Conservation (phyloP, 2,888 invertebrate genomes). For the Drosophila mulleri region DNA sequence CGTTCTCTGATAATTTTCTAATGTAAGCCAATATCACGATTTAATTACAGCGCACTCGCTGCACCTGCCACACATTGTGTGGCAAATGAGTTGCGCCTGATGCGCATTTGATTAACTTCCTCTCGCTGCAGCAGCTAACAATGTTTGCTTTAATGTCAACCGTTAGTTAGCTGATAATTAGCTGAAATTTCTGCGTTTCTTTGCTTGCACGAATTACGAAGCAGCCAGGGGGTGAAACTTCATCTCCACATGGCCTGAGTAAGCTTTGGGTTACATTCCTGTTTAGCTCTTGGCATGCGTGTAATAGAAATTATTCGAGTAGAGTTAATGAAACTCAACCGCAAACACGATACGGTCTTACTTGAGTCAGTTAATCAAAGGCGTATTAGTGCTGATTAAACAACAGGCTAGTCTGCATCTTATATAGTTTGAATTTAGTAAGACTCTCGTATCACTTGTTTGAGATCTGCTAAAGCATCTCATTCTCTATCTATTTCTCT, state of each 20-base stretch:
- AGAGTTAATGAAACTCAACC: background rate
- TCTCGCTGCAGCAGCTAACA: background rate
- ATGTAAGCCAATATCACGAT: conserved; percentile 30
- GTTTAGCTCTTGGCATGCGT: background rate
- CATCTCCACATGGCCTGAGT: background rate
- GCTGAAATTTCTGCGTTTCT: background rate
- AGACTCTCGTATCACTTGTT: no score
- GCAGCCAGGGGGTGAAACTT: background rate
- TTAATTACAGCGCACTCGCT: conserved; percentile 35
- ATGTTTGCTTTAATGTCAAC: background rate
- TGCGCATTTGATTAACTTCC: conserved; percentile 7
- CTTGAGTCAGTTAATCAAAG: background rate
- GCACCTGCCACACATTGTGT: conserved; percentile 24
- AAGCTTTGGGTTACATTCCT: background rate
- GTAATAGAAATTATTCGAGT: background rate
- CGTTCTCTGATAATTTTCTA: conserved; percentile 20
- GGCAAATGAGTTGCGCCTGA: conserved; percentile 8
- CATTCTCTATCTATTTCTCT: no score
- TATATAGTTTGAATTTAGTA: background rate
- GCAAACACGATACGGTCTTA: background rate
- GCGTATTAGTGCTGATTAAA: background rate
- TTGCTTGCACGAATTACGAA: background rate
- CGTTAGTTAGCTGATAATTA: conserved; percentile 2
- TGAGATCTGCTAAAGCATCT: no score
- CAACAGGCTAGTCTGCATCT: background rate